Conservation (phyloP, 2,888 invertebrate species). For the Drosophila mercatorum region DNA sequence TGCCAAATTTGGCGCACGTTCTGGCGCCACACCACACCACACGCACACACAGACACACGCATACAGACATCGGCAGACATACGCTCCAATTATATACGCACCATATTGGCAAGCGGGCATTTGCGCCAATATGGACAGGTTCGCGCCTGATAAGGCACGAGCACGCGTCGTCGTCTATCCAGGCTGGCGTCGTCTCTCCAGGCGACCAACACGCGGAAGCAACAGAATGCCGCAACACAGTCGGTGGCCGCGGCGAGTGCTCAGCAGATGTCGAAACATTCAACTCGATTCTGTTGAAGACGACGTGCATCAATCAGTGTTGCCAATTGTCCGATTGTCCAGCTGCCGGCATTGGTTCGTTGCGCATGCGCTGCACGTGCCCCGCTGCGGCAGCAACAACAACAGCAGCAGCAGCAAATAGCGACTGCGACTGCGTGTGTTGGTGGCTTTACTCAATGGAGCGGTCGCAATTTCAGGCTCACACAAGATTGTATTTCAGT, state of each 20-base stretch:
- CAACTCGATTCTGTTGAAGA: slow-evolving; percentile 64
- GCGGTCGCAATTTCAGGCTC: slow-evolving; percentile 53
- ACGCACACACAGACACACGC: neutral
- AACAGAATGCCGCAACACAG: slow-evolving; percentile 41
- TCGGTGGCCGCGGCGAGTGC: slow-evolving; percentile 54
- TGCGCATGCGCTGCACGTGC: slow-evolving; percentile 73
- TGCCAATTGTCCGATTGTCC: slow-evolving; percentile 32
- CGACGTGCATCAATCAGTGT: slow-evolving; percentile 77
- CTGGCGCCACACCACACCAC: slow-evolving; percentile 77
- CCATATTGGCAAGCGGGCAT: slow-evolving; percentile 60
- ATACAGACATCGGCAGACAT: slow-evolving; percentile 24
- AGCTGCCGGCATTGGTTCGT: slow-evolving; percentile 29
- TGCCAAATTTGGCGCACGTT: slow-evolving; percentile 76
- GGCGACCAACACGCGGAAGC: slow-evolving; percentile 77
- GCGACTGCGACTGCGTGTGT: slow-evolving; percentile 49
- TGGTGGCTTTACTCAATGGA: slow-evolving; percentile 74
- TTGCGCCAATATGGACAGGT: slow-evolving; percentile 78
- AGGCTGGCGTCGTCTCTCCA: slow-evolving; percentile 45
- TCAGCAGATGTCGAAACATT: slow-evolving; percentile 60
- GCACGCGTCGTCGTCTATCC: slow-evolving; percentile 66
- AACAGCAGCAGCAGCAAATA: neutral
- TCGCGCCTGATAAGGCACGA: slow-evolving; percentile 75
- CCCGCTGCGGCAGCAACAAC: slow-evolving; percentile 35
- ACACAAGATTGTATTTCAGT: slow-evolving; percentile 67
- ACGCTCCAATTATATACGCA: slow-evolving; percentile 64